These are phyloP conservation scores for Silurus lanzhouensis DNA, from an alignment of 2,797 vertebrate species.

Conservation along the genomic window DNA sequence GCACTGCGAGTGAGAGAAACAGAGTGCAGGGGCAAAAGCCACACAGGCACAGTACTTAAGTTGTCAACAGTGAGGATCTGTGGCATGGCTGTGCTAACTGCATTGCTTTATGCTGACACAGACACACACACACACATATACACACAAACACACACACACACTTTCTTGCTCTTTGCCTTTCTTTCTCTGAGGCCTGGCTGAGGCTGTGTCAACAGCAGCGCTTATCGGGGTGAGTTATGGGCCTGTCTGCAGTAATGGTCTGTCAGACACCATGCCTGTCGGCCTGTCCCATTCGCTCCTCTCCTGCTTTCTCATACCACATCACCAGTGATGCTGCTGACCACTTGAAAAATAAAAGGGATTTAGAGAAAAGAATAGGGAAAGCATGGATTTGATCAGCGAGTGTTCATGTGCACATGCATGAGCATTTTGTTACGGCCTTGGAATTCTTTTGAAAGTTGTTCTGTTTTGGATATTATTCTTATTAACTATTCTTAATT, in stretches of 20 bases:
- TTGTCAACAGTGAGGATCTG: slow-evolving; percentile 53
- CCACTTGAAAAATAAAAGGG: slow-evolving; percentile 26
- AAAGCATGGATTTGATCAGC: not conserved
- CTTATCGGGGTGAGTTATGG: slow-evolving; percentile 72
- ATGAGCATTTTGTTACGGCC: not conserved
- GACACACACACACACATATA: slow-evolving; percentile 27
- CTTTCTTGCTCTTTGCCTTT: slow-evolving; percentile 30
- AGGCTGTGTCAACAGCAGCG: slow-evolving; percentile 56
- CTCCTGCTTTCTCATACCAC: slow-evolving; percentile 40
- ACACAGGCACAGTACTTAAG: slow-evolving; percentile 39
- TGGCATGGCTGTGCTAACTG: slow-evolving; percentile 39
- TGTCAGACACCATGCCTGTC: slow-evolving; percentile 62
- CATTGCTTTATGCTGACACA: slow-evolving; percentile 37
- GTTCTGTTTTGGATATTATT: not conserved
- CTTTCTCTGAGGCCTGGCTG: slow-evolving; percentile 47
- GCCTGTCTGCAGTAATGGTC: slow-evolving; percentile 70
- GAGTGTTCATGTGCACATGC: not conserved
- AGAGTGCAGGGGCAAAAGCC: slow-evolving; percentile 26
- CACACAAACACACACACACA: slow-evolving; percentile 7
- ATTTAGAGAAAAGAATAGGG: not conserved
- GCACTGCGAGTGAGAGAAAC: slow-evolving; percentile 12
- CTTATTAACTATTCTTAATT: not conserved
- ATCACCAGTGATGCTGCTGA: slow-evolving; percentile 30
- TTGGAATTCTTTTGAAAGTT: not conserved
- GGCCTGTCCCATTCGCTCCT: slow-evolving; percentile 46